Evolutionary conservation across 2,888 invertebrate genomes (phyloP).

Genomic region (Lasius platythorax): DNA sequence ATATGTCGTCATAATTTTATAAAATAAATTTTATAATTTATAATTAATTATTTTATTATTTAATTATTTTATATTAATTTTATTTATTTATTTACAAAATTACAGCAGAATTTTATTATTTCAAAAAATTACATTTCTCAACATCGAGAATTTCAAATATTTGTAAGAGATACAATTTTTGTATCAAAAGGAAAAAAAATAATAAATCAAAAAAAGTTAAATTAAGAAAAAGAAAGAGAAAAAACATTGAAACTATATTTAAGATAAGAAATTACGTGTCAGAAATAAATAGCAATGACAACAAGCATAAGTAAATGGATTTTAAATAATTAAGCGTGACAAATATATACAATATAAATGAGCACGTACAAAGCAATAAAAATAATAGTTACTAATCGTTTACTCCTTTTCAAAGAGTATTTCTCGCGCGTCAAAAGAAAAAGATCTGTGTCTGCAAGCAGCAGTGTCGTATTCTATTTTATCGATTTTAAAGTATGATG

Average conservation of each 20-base stretch:
- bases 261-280: not conserved
- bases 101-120: not conserved
- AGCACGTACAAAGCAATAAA: not conserved
- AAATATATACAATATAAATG: not conserved
- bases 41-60: not conserved
- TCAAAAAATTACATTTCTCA: not conserved
- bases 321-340: not conserved
- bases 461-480: not conserved
- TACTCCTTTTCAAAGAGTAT: not conserved
- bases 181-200: not conserved
- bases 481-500: constrained; percentile 31
- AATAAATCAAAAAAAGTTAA: not conserved
- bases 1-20: not conserved
- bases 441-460: not conserved
- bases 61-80: not conserved
- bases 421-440: not conserved
- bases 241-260: not conserved
- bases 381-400: not conserved
- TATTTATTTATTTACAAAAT: not conserved
- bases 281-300: not conserved
- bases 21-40: not conserved
- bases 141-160: not conserved
- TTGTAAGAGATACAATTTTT: not conserved
- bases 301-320: not conserved
- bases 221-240: not conserved